Conservation (phyloP, 1,140 invertebrate genomes). For the Caenorhabditis elegans region DNA sequence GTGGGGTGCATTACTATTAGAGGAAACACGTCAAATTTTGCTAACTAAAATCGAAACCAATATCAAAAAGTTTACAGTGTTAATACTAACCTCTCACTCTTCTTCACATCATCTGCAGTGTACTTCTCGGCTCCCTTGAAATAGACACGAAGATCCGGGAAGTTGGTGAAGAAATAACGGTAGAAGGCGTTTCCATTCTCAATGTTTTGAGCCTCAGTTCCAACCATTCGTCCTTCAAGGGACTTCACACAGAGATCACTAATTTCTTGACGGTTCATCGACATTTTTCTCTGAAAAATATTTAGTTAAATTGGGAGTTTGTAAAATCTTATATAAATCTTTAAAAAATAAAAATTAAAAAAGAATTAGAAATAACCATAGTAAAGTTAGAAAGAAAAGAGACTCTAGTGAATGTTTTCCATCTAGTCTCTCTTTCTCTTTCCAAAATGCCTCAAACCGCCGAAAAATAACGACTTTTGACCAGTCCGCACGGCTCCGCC, state of each 20-base stretch:
- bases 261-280: constrained; percentile 4
- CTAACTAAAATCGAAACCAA: no score
- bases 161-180: constrained; percentile 52
- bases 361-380: not conserved
- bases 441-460: not conserved
- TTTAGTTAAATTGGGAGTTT: not conserved
- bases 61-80: no score
- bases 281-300: not conserved
- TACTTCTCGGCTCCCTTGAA: constrained; percentile 56
- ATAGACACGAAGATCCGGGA: constrained; percentile 54
- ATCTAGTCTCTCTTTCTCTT: not conserved
- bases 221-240: not conserved
- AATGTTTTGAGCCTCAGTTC: not conserved
- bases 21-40: no score
- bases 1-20: no score
- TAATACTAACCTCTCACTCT: constrained; percentile 48
- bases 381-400: no score
- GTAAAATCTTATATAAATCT: not conserved
- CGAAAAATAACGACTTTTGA: no score
- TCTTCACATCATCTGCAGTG: constrained; percentile 57
- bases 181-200: constrained; percentile 8
- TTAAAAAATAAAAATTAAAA: not conserved
- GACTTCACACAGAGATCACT: not conserved
- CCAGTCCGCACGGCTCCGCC: no score
- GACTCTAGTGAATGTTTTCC: no score